Evolutionary conservation across 2,797 vertebrate genomes (phyloP).

Genomic region (Typhlichthys eigenmanni): DNA sequence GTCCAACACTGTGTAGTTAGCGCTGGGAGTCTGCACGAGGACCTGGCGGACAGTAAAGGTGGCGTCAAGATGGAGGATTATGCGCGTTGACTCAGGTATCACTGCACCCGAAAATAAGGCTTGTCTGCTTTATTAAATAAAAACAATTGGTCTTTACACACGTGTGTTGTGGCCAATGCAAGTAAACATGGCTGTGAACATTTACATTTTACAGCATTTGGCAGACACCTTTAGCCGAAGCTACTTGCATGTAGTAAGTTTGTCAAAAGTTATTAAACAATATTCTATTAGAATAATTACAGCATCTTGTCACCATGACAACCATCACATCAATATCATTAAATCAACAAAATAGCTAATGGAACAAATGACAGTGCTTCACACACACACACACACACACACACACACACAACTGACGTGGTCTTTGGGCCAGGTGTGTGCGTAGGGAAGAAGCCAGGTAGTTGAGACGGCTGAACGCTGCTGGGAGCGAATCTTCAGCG

Average conservation of each 20-base stretch:
- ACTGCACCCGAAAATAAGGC: background rate
- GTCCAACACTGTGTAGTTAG: constrained; percentile 90
- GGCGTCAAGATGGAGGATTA: background rate
- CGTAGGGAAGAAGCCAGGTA: constrained; percentile 91
- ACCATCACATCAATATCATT: no score
- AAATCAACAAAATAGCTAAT: no score
- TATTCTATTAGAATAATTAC: no score
- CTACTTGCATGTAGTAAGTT: no score
- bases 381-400: background rate
- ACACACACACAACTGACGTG: constrained; percentile 55
- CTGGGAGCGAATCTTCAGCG: constrained; percentile 90
- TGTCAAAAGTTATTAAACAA: no score
- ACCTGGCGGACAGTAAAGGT: constrained; percentile 53
- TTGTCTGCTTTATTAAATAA: no score
- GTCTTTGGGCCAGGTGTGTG: constrained; percentile 85
- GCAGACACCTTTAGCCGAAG: no score
- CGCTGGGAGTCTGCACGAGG: constrained; percentile 82
- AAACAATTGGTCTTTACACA: no score
- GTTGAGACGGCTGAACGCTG: constrained; percentile 93
- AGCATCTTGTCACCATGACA: no score
- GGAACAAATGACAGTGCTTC: background rate
- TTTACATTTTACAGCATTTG: no score
- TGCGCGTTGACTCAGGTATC: background rate
- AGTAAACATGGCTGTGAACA: no score
- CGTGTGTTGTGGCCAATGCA: no score